Percentiles rank a stretch among this genome's conserved stretches.
These are phyloP conservation scores for Ivindomyrus marchei DNA, from an alignment of 2,113 vertebrate genomes.

Conservation along the genomic window DNA sequence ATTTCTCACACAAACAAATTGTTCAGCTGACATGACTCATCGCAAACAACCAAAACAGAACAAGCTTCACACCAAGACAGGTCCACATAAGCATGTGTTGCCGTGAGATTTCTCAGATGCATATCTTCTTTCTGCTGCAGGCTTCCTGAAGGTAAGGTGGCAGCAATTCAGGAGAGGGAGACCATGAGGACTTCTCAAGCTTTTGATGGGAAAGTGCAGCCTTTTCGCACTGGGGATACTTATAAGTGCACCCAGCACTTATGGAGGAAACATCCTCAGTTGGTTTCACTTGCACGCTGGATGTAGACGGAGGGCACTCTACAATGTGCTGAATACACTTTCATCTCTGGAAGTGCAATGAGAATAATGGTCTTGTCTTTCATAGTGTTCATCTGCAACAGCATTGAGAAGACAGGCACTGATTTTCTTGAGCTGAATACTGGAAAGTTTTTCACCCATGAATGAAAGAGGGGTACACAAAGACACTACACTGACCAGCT, in stretches of 20 bases:
- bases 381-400: slow-evolving; percentile 1
- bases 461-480: background rate
- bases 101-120: background rate
- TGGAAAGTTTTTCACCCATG: background rate
- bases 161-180: background rate
- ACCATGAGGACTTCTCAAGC: background rate
- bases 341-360: background rate
- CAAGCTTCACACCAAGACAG: background rate
- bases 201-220: background rate
- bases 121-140: background rate
- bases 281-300: background rate
- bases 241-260: background rate
- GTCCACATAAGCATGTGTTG: background rate
- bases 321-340: slow-evolving; percentile 3
- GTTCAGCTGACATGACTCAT: background rate
- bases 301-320: background rate
- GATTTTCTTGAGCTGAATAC: slow-evolving; percentile 4
- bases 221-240: background rate
- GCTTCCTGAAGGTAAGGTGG: background rate
- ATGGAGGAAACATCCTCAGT: background rate
- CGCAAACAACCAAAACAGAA: background rate
- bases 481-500: background rate
- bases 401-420: background rate
- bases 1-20: background rate
- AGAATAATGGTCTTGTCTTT: background rate